A percentile compares a stretch with the other conserved stretches of the same genome.
Evolutionary conservation across 2,113 vertebrate species (phyloP).

Genomic region (Brienomyrus brachyistius): DNA sequence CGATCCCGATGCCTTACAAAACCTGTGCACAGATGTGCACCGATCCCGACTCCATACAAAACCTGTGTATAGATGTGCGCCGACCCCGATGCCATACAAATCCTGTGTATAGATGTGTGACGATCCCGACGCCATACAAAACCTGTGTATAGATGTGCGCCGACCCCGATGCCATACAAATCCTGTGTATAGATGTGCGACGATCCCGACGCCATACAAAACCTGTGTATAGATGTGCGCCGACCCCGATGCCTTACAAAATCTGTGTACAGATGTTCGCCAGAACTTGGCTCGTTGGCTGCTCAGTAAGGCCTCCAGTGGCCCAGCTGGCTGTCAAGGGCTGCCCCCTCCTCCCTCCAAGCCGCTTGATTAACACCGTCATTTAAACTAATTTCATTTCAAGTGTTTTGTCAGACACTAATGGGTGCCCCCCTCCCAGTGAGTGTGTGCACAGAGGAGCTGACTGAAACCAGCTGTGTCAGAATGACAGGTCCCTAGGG

Average conservation of each 20-base stretch:
- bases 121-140: background rate
- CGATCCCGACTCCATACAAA: background rate
- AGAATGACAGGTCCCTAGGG: background rate
- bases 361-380: background rate
- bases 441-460: background rate
- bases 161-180: no score
- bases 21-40: background rate
- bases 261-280: no score
- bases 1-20: no score
- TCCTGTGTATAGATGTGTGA: background rate
- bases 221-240: background rate
- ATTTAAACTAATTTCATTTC: background rate
- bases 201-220: background rate
- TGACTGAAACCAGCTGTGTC: background rate
- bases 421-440: background rate
- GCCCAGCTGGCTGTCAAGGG: background rate
- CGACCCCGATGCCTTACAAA: no score
- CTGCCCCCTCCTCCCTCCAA: background rate
- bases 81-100: no score
- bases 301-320: background rate
- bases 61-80: background rate
- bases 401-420: background rate
- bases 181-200: background rate
- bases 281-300: background rate
- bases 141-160: background rate